Percentiles rank a stretch among this genome's conserved stretches.
Evolutionary conservation across 2,797 vertebrate species (phyloP).

Genomic region (Numenius phaeopus): DNA sequence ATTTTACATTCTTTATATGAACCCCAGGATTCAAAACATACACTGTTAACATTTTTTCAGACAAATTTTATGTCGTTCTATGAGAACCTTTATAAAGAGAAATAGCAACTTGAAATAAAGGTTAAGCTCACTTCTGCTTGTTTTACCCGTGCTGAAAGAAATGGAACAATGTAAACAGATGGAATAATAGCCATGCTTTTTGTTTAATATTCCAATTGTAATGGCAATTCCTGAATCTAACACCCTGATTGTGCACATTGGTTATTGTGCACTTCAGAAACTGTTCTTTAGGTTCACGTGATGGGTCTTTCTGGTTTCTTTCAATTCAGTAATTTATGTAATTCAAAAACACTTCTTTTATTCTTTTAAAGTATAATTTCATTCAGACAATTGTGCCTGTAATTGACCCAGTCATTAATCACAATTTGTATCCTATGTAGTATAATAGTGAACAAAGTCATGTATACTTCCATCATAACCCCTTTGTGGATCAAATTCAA

Average conservation of each 20-base stretch:
- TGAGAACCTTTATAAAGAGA: not conserved
- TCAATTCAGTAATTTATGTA: not conserved
- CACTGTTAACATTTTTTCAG: not conserved
- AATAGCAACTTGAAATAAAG: not conserved
- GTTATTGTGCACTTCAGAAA: not conserved
- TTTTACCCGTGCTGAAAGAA: not conserved
- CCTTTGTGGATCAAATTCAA: not conserved
- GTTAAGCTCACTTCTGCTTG: not conserved
- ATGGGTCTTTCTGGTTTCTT: not conserved
- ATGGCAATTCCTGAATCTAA: not conserved
- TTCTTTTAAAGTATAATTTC: conserved; percentile 9
- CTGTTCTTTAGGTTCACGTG: not conserved
- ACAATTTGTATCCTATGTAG: not conserved
- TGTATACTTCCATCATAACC: not conserved
- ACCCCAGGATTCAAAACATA: not conserved
- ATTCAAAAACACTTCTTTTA: not conserved
- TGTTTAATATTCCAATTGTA: not conserved
- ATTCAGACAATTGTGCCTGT: not conserved
- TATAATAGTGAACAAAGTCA: not conserved
- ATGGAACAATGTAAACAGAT: not conserved
- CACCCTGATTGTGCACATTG: not conserved
- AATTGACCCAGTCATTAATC: not conserved
- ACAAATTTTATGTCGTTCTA: not conserved
- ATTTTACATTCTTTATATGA: not conserved
- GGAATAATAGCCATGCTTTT: not conserved